These are phyloP conservation scores for Blastomussa wellsi DNA, from an alignment of 92 coral and sea anemone genomes.

Conservation along the genomic window DNA sequence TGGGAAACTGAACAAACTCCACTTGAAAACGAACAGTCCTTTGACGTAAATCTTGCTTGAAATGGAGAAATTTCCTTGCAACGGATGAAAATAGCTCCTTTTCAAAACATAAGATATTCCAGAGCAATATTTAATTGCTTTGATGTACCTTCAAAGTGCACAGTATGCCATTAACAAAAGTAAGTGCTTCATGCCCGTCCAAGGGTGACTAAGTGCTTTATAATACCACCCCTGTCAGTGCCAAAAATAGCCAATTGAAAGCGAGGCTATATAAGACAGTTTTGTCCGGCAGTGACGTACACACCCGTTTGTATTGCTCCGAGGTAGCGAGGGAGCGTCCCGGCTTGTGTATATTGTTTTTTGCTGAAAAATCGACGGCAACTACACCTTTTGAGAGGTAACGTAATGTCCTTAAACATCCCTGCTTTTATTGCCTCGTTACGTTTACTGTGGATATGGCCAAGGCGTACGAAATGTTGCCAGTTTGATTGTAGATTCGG, in stretches of 20 bases:
- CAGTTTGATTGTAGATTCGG: neutral
- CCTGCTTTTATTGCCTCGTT: neutral
- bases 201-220: conserved; percentile 11
- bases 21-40: neutral
- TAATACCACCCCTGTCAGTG: conserved; percentile 56
- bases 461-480: neutral
- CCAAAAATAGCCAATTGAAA: conserved; percentile 79
- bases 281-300: conserved; percentile 80
- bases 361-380: conserved; percentile 41
- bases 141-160: neutral
- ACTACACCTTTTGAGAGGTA: conserved; percentile 58
- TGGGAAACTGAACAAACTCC: conserved; percentile 23
- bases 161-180: neutral
- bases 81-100: neutral
- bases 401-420: neutral
- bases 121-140: neutral
- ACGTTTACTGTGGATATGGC: neutral
- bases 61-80: neutral
- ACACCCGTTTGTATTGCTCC: conserved; percentile 81
- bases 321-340: conserved; percentile 71
- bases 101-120: neutral
- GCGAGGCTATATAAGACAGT: conserved; percentile 81
- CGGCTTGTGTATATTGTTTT: conserved; percentile 52
- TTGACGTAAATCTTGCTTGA: neutral
- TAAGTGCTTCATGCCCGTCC: neutral